Evolutionary conservation across 2,113 vertebrate species (phyloP), one percentile per base, ranked within the genome.

Genomic region (Tupaia tana): DNA sequence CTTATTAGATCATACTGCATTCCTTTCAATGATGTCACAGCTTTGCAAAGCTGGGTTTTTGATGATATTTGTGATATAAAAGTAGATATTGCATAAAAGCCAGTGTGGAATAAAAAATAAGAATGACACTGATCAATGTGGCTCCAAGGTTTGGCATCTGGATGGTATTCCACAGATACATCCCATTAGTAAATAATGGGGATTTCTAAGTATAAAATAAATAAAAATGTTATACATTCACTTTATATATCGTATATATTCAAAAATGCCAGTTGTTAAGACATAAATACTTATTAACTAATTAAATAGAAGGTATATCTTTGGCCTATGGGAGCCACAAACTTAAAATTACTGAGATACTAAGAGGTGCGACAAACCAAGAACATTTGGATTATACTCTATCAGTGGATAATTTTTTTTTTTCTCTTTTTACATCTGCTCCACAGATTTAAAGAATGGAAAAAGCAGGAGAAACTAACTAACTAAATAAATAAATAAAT

Each of bases 201-300:
- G 22, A 7, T 66, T 90, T 93, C 61, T 78, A 83, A 63, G 24
- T 75, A 77, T 71, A 81, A 94, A 93, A 29, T 24, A 94, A 93
- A 29, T 24, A 75, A 77, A 97, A 89, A 70, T 52, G n/a, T 20
- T 54, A 84, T 86, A 15, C 43, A 88, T 94, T 82, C 52, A 78
- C 94, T 22, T 27, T 67, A 74, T 16, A 4, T 59, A 22, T 9
- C 75, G 63, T 80, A 81, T 92, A 69, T 86, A 82, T 79, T 69
- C 16, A 20, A 89, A 93, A 61, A 5, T 43, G 9, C 7, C n/a
- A 66, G 13, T 81, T 91, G 12, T 59, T 43, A 93, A 78, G 12
- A 70, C 16, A 63, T 14, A 85, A 89, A 70, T 89, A 70, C 16
- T 34, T 90, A 29, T 7, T 63, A 71, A 0, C 18, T 93, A 91